phyloP scores from a whole-genome alignment of 2,113 vertebrate species.

The Ammodytes dubius region DNA sequence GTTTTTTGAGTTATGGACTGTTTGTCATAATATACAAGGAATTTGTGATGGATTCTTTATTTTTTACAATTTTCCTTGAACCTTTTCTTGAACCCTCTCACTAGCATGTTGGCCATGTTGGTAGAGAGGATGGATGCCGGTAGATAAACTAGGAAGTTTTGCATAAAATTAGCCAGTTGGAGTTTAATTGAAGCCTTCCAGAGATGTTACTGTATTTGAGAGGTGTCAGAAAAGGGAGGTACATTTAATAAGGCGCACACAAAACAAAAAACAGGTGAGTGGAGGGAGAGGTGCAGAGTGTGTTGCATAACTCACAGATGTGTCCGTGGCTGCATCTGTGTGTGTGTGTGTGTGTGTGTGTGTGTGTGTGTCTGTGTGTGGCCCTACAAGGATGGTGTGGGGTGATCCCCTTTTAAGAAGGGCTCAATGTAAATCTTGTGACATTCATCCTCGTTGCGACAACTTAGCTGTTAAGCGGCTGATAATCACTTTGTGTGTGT shows the following conservation, averaged over 20 bases:
- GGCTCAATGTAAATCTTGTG: slow-evolving; percentile 62
- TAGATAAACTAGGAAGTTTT: slow-evolving; percentile 6
- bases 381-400: neutral
- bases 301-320: slow-evolving; percentile 9
- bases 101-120: slow-evolving; percentile 1
- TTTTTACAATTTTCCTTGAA: neutral
- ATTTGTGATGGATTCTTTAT: neutral
- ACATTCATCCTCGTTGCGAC: slow-evolving; percentile 67
- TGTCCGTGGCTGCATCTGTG: slow-evolving; percentile 26
- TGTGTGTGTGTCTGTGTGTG: neutral
- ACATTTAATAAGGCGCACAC: neutral
- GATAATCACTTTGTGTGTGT: slow-evolving; percentile 68
- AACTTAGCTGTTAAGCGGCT: slow-evolving; percentile 57
- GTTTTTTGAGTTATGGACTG: neutral
- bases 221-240: neutral
- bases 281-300: slow-evolving; percentile 1
- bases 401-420: slow-evolving; percentile 46
- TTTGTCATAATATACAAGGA: neutral
- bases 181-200: slow-evolving; percentile 12
- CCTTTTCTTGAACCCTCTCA: neutral
- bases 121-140: slow-evolving; percentile 18
- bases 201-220: slow-evolving; percentile 13
- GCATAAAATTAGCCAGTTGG: neutral
- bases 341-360: neutral
- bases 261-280: slow-evolving; percentile 1